Evolutionary conservation across 1,140 invertebrate species (phyloP).

Genomic region (Drosophila seguyi): DNA sequence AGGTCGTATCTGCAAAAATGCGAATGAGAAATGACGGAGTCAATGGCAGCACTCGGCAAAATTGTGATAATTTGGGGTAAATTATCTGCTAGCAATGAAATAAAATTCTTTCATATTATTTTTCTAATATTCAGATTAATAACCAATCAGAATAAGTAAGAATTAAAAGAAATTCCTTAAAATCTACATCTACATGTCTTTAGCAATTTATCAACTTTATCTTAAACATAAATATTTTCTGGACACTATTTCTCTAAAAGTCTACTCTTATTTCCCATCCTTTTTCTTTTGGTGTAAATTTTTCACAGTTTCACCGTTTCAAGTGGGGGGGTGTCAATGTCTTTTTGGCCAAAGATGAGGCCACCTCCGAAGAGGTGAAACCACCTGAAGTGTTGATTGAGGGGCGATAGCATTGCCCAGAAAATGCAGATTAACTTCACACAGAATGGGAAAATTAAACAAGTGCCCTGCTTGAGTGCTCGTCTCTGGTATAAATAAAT

Average conservation of each 20-base stretch:
- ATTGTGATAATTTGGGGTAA: neutral
- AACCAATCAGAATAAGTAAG: neutral
- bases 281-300: neutral
- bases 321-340: slow-evolving; percentile 8
- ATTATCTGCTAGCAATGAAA: neutral
- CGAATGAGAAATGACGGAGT: slow-evolving; percentile 18
- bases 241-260: too few species aligned
- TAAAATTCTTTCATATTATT: neutral
- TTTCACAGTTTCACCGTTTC: too few species aligned
- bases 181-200: too few species aligned
- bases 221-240: too few species aligned
- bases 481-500: neutral
- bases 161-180: too few species aligned
- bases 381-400: slow-evolving; percentile 4
- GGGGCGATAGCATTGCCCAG: neutral
- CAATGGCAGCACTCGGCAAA: slow-evolving; percentile 10
- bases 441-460: neutral
- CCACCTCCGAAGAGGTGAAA: neutral
- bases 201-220: too few species aligned
- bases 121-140: neutral
- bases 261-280: too few species aligned
- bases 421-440: neutral
- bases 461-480: neutral
- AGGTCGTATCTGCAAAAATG: slow-evolving; percentile 91
- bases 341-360: slow-evolving; percentile 1